Base-by-base conservation (phyloP, 2,888 invertebrate species). In the Noctua pronuba region DNA sequence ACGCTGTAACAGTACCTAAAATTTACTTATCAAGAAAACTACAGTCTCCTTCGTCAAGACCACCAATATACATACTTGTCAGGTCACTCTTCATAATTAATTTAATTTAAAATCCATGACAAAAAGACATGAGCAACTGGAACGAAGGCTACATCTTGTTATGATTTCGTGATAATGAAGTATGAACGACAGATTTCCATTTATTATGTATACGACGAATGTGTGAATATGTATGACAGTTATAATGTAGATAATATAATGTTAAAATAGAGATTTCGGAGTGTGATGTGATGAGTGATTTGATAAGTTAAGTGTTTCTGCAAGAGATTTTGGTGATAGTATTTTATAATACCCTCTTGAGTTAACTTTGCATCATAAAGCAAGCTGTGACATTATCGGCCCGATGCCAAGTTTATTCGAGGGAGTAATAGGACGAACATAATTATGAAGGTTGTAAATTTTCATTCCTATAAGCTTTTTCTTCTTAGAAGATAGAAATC, bases 91-190 rank as follows among this genome's bases (percentile, higher is more conserved):
- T 83, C 64, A 77, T 83, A 66, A 66, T 73, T 75, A 58, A 73
- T 79, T 78, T 79, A 84, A 73, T 73, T 71, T 44, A 52, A 55
- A n/a, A 2, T 52, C 82, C 82, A 73, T 86, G 87, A 80, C 87
- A 84, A 72, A 79, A 75, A 86, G 84, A 84, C 79, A 67, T 66
- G 38, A 75, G 21, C 73, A 28, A 74, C 31, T 62, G 71, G 78
- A 86, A 84, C 82, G 80, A 83, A 84, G 35, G 46, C 71, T 72
- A 41, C 46, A 65, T 76, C 46, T 79, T 74, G 70, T 73, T 52
- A 81, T 85, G 67, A 64, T 80, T 77, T 84, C 84, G 82, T 87
- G 82, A 86, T 87, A 84, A 73, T 78, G n/a, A 64, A n/a, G 72
- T 70, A 41, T 82, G 77, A 71, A 68, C 28, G 75, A 70, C 55